Evolutionary conservation across 2,797 vertebrate genomes (phyloP), one percentile per base, ranked within the genome.

Genomic region (Pangasius mekongensis): DNA sequence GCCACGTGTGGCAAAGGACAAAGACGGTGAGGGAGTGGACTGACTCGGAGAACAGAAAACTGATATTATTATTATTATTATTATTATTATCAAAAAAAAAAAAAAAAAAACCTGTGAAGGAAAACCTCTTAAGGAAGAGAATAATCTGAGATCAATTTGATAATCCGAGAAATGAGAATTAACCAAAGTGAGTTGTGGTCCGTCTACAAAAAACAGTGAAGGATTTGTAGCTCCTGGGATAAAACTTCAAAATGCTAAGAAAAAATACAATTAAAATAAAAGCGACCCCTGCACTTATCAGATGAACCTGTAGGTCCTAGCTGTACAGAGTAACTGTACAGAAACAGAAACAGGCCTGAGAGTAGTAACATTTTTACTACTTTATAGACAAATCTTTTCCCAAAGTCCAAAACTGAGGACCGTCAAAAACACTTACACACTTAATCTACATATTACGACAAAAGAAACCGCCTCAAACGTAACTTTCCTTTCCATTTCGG

Each of bases 201-300:
- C 18, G 10, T 67, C 20, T n/a, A 90, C 73, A 76, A 82, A 86
- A 84, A 89, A 73, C 62, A 64, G 47, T 88, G 49, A 83, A 77
- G 73, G 83, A 87, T 69, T 47, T 73, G 88, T 88, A 67, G 18
- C 52, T 80, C 7, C 20, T 62, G 43, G 76, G 54, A 62, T 20
- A 92, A 86, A 69, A 33, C 2, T 6, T 30, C 5, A 77, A 43
- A 24, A 73, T 67, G 30, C 66, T 67, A 18, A 30, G 27, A n/a
- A 54, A 18, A 30, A 77, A 54, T 27, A 2, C 36, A 80, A 33
- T 91, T 89, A 91, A 88, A 91, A 90, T 92, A 84, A 84, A 84
- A 33, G 83, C 91, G 93, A 93, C 88, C 84, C 90, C 94, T 95
- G 95, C 95, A 96, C 95, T 96, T 95, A 91, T 93, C 93, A 88